phyloP scores from a whole-genome alignment of 2,113 vertebrate genomes.

The Siniperca knerii region DNA sequence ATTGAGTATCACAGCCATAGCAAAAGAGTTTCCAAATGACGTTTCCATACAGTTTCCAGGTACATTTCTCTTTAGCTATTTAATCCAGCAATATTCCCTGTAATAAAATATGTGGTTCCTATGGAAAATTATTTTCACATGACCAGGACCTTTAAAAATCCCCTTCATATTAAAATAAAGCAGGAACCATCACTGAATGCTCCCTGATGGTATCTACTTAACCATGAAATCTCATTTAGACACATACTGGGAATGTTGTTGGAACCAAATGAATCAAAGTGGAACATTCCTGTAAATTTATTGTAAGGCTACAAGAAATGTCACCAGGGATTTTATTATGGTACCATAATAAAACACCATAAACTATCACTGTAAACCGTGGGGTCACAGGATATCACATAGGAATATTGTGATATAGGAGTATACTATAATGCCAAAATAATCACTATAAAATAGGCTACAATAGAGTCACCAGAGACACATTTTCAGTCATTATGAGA shows the following conservation, averaged over 20 bases:
- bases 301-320: slow-evolving; percentile 9
- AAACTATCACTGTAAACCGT: not conserved
- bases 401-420: not conserved
- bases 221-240: slow-evolving; percentile 13
- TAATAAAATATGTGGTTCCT: not conserved
- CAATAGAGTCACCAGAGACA: not conserved
- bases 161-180: not conserved
- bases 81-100: not conserved
- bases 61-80: not conserved
- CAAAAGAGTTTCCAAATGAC: not conserved
- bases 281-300: not conserved
- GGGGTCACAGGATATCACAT: not conserved
- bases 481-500: not conserved
- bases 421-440: not conserved
- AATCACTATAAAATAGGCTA: not conserved
- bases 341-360: not conserved
- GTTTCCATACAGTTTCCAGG: not conserved
- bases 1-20: not conserved
- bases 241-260: slow-evolving; percentile 9
- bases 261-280: slow-evolving; percentile 5
- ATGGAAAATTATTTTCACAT: not conserved
- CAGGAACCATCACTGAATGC: not conserved
- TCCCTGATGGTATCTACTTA: not conserved
- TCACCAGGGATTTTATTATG: not conserved
- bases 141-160: not conserved